These are phyloP conservation scores for Pocillopora grandis DNA, from an alignment of 92 coral and sea anemone genomes.

Conservation along the genomic window DNA sequence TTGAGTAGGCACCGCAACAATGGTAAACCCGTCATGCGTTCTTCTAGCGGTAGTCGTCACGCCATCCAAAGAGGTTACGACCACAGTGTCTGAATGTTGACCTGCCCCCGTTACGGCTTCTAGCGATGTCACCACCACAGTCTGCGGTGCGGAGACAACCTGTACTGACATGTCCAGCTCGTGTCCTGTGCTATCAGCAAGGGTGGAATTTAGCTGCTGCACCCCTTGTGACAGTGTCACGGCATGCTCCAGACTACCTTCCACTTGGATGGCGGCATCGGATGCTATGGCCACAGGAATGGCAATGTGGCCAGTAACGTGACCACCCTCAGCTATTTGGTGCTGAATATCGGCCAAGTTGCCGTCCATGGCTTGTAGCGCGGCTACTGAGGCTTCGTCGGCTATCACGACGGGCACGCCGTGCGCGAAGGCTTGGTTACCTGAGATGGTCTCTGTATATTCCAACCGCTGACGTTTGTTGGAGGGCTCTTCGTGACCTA, in stretches of 20 bases:
- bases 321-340: conserved; percentile 86
- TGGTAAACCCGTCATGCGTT: conserved; percentile 50
- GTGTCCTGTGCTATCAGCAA: conserved; percentile 68
- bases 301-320: conserved; percentile 87
- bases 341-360: conserved; percentile 91
- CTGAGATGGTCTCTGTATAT: conserved; percentile 74
- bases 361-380: conserved; percentile 94
- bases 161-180: conserved; percentile 79
- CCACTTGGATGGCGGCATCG: conserved; percentile 89
- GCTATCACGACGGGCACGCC: conserved; percentile 91
- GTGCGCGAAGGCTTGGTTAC: conserved; percentile 87
- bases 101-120: conserved; percentile 68
- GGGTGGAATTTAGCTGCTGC: conserved; percentile 57
- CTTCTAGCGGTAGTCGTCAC: conserved; percentile 38
- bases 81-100: conserved; percentile 71
- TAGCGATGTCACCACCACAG: conserved; percentile 87
- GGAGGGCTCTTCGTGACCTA: conserved; percentile 80
- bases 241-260: conserved; percentile 69
- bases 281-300: conserved; percentile 99
- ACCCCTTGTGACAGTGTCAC: conserved; percentile 67
- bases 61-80: conserved; percentile 84
- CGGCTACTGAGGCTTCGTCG: conserved; percentile 99
- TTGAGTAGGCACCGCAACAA: conserved; percentile 59
- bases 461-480: conserved; percentile 94
- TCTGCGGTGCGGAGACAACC: conserved; percentile 77